Conservation (phyloP, 1,140 invertebrate species). For the Telenomus remus region DNA sequence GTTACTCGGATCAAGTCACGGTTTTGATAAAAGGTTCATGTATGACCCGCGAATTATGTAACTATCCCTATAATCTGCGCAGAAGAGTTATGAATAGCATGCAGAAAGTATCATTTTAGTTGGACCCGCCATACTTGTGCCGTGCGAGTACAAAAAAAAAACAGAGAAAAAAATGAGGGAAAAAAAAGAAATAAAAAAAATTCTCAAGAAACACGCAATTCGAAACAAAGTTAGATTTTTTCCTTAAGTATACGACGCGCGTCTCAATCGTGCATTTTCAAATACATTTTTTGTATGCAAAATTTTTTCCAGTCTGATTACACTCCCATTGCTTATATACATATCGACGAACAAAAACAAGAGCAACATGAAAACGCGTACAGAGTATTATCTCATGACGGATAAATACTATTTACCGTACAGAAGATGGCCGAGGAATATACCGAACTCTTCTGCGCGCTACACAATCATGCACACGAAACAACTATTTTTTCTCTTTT, state of each 20-base stretch:
- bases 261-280: constrained; percentile 4
- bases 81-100: constrained; percentile 38
- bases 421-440: constrained; percentile 10
- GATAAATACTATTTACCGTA: constrained; percentile 30
- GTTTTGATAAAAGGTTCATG: constrained; percentile 33
- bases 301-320: constrained; percentile 27
- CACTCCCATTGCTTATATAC: constrained; percentile 7
- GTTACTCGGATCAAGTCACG: constrained; percentile 28
- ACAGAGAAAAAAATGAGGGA: no score
- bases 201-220: constrained; percentile 8
- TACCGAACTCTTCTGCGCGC: constrained; percentile 10
- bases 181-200: background rate
- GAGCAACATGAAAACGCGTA: constrained; percentile 10
- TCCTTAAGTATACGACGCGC: constrained; percentile 5
- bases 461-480: constrained; percentile 35
- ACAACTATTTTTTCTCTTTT: constrained; percentile 9
- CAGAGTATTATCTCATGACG: constrained; percentile 13
- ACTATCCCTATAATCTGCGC: constrained; percentile 37
- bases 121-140: constrained; percentile 13
- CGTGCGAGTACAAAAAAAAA: constrained; percentile 12
- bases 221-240: constrained; percentile 2
- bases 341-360: constrained; percentile 25
- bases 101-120: constrained; percentile 40
- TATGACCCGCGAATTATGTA: constrained; percentile 30
- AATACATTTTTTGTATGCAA: constrained; percentile 12